Conservation (phyloP, 92 coral and sea anemone species). For the Phenganax stokvisi region DNA sequence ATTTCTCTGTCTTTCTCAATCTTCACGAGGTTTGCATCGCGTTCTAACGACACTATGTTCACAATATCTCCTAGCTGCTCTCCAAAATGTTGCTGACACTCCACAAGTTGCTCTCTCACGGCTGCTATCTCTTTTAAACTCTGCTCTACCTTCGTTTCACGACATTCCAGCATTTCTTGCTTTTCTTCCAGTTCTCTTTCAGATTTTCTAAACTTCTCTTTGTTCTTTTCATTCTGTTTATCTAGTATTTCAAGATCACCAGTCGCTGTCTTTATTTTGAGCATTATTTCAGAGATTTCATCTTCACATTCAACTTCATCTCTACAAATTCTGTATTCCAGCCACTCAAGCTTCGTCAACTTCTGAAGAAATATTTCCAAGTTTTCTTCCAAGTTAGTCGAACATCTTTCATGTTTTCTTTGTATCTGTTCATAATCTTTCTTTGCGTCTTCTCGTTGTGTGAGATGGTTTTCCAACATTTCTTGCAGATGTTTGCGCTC, state of each 20-base stretch:
- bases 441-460: constrained; percentile 45
- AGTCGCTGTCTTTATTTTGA: constrained; percentile 18
- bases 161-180: constrained; percentile 52
- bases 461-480: constrained; percentile 45
- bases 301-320: not conserved
- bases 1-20: constrained; percentile 63
- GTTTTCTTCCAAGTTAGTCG: constrained; percentile 24
- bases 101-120: constrained; percentile 52
- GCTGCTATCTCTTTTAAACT: constrained; percentile 60
- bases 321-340: constrained; percentile 21
- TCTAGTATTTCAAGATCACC: constrained; percentile 45
- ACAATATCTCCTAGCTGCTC: constrained; percentile 64
- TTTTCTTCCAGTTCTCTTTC: constrained; percentile 53
- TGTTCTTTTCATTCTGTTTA: constrained; percentile 57
- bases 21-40: constrained; percentile 50
- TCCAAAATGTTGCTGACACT: constrained; percentile 58
- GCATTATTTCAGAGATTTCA: constrained; percentile 3
- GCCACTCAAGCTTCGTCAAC: constrained; percentile 33
- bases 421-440: constrained; percentile 32
- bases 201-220: constrained; percentile 49
- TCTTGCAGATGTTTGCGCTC: constrained; percentile 64
- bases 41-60: constrained; percentile 56
- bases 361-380: constrained; percentile 9
- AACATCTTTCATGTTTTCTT: constrained; percentile 17
- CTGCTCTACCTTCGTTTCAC: constrained; percentile 57